Percentiles rank a stretch among this genome's conserved stretches.
Conservation (phyloP, 2,888 invertebrate genomes). For the Apeira syringaria region DNA sequence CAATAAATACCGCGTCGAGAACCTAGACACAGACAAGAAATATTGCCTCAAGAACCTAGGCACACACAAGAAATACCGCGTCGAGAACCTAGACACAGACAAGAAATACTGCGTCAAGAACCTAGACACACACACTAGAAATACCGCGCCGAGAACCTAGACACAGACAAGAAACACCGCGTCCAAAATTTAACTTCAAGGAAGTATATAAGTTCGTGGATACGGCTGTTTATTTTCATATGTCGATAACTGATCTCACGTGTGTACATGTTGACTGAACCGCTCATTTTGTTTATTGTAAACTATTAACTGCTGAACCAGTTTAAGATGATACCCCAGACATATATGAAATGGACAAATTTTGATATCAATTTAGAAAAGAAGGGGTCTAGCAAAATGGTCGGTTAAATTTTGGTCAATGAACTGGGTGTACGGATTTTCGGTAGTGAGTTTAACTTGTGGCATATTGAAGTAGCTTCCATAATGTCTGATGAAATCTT, state of each 20-base stretch:
- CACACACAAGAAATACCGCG: constrained; percentile 9
- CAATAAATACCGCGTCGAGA: no score
- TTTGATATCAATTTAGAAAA: background rate
- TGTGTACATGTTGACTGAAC: constrained; percentile 63
- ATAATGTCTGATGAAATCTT: background rate
- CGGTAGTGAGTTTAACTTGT: no score
- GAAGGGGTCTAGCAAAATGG: constrained; percentile 14
- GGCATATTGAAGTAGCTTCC: background rate
- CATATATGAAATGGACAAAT: constrained; percentile 1
- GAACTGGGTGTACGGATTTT: constrained; percentile 10
- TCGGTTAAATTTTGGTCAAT: constrained; percentile 17
- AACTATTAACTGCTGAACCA: constrained; percentile 36
- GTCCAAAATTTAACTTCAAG: constrained; percentile 43
- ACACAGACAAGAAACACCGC: constrained; percentile 9
- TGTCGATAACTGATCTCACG: constrained; percentile 67
- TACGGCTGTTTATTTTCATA: constrained; percentile 71
- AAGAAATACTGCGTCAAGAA: no score
- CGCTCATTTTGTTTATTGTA: constrained; percentile 66
- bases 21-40: constrained; percentile 5
- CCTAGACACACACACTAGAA: no score
- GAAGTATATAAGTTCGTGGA: constrained; percentile 53
- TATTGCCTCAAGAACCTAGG: constrained; percentile 1
- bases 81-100: no score
- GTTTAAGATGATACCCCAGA: constrained; percentile 14
- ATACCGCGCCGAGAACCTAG: no score